Conservation (phyloP, 2,888 invertebrate genomes). For the Cremastobaeus sp. region DNA sequence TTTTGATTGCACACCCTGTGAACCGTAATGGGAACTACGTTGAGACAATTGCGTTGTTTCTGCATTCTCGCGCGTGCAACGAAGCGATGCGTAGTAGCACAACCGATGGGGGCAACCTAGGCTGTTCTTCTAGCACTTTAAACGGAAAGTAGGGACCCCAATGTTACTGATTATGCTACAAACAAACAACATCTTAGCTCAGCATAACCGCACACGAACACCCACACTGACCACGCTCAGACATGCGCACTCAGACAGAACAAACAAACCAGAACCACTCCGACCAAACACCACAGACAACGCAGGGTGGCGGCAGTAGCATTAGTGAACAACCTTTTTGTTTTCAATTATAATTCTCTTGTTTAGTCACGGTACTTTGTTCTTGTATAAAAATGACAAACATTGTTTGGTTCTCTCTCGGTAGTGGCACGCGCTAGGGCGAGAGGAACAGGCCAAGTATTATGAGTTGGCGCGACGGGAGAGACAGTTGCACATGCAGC, state of each 20-base stretch:
- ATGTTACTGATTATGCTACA: conserved; percentile 74
- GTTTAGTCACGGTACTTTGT: conserved; percentile 68
- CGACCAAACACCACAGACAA: no score
- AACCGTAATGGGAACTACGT: conserved; percentile 29
- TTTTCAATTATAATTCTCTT: conserved; percentile 63
- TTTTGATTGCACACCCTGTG: conserved; percentile 68
- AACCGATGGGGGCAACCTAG: conserved; percentile 80
- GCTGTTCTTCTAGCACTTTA: conserved; percentile 86
- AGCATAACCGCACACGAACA: conserved; percentile 19
- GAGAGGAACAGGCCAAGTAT: conserved; percentile 99
- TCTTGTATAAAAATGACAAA: conserved; percentile 67
- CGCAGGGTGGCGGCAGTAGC: conserved; percentile 77
- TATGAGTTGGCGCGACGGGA: conserved; percentile 99
- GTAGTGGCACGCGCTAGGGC: conserved; percentile 99
- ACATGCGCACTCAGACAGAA: no score
- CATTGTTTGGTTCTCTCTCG: conserved; percentile 79
- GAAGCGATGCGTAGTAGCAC: conserved; percentile 77
- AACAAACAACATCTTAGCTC: conserved; percentile 48
- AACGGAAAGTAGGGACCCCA: conserved; percentile 80
- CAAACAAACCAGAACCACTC: conserved; percentile 19
- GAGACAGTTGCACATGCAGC: conserved; percentile 98
- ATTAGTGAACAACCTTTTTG: conserved; percentile 67
- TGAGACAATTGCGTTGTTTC: conserved; percentile 4
- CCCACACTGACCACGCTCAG: no score
- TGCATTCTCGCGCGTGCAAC: conserved; percentile 56